Evolutionary conservation across 2,888 invertebrate genomes (phyloP), one percentile per base, ranked within the genome.

Genomic region (Empis livida): DNA sequence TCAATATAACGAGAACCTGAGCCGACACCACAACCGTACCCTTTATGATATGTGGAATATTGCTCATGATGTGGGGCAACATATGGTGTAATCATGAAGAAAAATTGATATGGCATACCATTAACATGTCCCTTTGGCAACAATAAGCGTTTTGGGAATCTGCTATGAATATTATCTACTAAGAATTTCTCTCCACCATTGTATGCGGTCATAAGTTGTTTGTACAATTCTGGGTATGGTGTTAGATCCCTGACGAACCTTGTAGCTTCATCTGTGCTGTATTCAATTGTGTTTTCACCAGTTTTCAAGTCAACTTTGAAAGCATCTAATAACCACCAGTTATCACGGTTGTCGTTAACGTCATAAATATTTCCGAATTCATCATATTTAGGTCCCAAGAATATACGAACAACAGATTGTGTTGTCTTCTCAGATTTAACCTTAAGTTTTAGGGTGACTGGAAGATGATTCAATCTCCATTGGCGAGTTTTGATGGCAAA

Each of bases 341-440:
- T 76, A 31, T 75, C 59, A 42, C 79, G 75, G 66, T 78, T 77
- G 10, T 61, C 61, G 54, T 76, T 74, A 55, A 82, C 70, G 54
- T 77, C 75, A 43, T 79, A 70, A 20, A 74, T 60, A 38, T 73
- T 73, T 43, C 74, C 75, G 44, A 72, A 60, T 50, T 76, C 63
- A 59, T 83, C 79, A 59, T 74, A 73, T 64, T 82, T 82, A 2
- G 84, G 84, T 61, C 81, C 84, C 52, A 83, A 63, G 72, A 77
- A 84, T 4, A 80, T 65, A 51, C 80, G 78, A 3, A 84, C 75
- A 13, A 82, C 76, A 52, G 75, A 75, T 57, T 77, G 75, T 10
- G 68, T 70, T 15, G 71, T 59, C 53, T 77, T 74, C 56, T 77
- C 75, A 35, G 79, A 77, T n/a, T 70, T 55, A 17, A 81, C 67